Evolutionary conservation across 2,113 vertebrate species (phyloP).

Genomic region (Megaleporinus macrocephalus): DNA sequence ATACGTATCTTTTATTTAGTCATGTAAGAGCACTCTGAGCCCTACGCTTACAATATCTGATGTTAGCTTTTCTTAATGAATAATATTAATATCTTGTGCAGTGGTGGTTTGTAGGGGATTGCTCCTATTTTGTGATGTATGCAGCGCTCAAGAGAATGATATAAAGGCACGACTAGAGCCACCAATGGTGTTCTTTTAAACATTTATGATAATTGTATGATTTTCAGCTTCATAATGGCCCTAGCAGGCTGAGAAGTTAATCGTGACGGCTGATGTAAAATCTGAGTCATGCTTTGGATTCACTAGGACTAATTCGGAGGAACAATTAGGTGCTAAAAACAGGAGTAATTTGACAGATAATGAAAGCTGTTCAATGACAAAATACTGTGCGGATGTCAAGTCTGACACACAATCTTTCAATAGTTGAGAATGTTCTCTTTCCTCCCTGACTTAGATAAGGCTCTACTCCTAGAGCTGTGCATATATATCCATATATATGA

Average conservation of each 20-base stretch:
- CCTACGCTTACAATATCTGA: background rate
- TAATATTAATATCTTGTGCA: background rate
- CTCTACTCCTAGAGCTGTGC: conserved; percentile 27
- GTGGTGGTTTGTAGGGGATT: background rate
- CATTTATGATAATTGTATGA: background rate
- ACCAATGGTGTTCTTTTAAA: background rate
- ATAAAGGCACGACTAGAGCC: background rate
- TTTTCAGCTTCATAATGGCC: background rate
- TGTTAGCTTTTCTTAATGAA: conserved; percentile 2
- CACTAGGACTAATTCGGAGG: conserved; percentile 66
- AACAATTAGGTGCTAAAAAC: conserved; percentile 75
- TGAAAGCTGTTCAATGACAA: conserved; percentile 67
- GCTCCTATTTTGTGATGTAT: background rate
- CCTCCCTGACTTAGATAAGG: conserved; percentile 38
- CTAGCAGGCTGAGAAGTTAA: conserved; percentile 47
- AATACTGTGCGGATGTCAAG: conserved; percentile 72
- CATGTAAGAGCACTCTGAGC: too few species aligned
- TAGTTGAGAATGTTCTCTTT: conserved; percentile 55
- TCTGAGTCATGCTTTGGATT: conserved; percentile 62
- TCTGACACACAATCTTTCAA: conserved; percentile 68
- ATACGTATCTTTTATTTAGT: too few species aligned
- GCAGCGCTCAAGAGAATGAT: background rate
- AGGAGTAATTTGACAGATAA: conserved; percentile 74
- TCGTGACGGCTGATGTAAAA: conserved; percentile 59
- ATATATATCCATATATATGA: conserved; percentile 27